Conservation (phyloP, 2,113 vertebrate species). For the Chauna torquata region DNA sequence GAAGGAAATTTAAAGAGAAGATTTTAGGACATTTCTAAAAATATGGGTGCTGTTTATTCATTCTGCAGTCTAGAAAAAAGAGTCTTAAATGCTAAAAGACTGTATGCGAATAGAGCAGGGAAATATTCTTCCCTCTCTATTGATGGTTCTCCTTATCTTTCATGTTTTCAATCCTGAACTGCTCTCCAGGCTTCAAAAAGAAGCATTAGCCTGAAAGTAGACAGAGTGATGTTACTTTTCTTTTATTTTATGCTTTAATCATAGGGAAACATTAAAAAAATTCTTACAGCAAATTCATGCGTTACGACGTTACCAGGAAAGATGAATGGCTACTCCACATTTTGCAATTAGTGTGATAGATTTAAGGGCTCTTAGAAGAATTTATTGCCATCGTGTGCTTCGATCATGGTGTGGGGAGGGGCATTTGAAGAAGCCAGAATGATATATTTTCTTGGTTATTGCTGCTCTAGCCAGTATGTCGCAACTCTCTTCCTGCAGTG, state of each 20-base stretch:
- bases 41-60: neutral
- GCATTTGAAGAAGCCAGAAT: neutral
- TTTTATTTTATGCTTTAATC: constrained; percentile 3
- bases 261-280: neutral
- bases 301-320: neutral
- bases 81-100: neutral
- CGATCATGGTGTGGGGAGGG: neutral
- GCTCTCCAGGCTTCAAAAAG: neutral
- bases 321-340: neutral
- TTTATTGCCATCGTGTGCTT: constrained; percentile 34
- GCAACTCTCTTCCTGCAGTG: neutral
- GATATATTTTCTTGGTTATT: constrained; percentile 9
- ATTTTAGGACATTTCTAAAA: neutral
- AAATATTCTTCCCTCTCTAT: neutral
- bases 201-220: neutral
- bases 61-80: neutral
- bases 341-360: constrained; percentile 25
- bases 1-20: neutral
- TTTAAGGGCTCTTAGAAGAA: constrained; percentile 63
- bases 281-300: neutral
- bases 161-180: neutral
- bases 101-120: neutral
- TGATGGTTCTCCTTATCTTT: neutral
- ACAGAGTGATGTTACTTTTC: neutral
- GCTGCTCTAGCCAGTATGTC: neutral